Base-by-base conservation (phyloP, 1,140 invertebrate genomes). In the Cheumatopsyche charites region DNA sequence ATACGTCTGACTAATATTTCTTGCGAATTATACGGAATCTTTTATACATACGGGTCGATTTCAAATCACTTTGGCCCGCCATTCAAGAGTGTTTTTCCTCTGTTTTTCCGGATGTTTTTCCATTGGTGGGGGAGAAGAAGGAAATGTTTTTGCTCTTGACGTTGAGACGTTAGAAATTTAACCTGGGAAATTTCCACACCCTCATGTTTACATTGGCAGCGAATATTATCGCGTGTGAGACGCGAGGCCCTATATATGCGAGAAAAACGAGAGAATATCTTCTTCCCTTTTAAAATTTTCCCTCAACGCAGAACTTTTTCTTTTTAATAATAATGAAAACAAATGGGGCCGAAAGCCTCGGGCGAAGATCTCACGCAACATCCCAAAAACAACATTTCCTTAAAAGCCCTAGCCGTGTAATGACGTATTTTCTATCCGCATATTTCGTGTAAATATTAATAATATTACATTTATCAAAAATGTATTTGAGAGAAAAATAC, bases 111-210 rank as follows among this genome's bases (percentile, higher is more conserved):
- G 63, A 66, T 66, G 63, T 47, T 66, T 66, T 66, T 66, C 43
- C 23, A 29, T 15, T 9, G 55, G 29, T 36, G 29, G 29, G 29
- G 29, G 29, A 6, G 19, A 12, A 19, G 55, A 61, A 23, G 15
- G 63, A 36, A 12, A 21, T 66, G 63, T 66, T 66, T 66, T 66
- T 29, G 43, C 43, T 21, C 63, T 66, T 45, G 63, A 66, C 63
- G 63, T 66, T 47, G 63, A 66, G 63, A 66, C 23, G 63, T 42
- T 66, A 21, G 43, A 66, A 66, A 66, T 66, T 66, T 66, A 47
- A 66, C 63, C 63, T 66, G 63, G 21, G 41, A 47, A 47, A 47
- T 66, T 43, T 41, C 62, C 29, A 41, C 63, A 42, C 41, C 43
- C 63, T 47, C 63, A 26, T 66, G 43, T 66, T 45, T 66, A 66